Percentiles rank a stretch among this genome's conserved stretches.
phyloP scores from a whole-genome alignment of 2,797 vertebrate genomes.

The Melanotaenia parkinsoni region DNA sequence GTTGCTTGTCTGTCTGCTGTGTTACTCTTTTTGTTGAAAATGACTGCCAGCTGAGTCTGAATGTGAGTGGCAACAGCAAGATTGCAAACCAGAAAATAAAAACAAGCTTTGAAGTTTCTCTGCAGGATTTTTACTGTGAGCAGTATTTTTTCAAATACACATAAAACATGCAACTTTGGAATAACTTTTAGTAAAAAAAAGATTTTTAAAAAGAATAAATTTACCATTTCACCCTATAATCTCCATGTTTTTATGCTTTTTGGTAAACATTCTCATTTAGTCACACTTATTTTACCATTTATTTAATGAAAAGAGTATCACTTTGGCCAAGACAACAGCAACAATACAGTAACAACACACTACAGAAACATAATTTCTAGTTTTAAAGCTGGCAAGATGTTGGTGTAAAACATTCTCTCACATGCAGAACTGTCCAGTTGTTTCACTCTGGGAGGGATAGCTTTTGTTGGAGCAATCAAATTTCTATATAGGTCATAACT shows the following conservation, averaged over 20 bases:
- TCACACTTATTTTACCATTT: too few species aligned
- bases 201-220: too few species aligned
- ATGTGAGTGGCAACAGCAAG: not conserved
- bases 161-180: not conserved
- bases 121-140: not conserved
- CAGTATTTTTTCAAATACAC: not conserved
- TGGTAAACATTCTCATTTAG: too few species aligned
- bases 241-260: too few species aligned
- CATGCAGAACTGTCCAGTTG: slow-evolving; percentile 18
- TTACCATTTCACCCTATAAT: too few species aligned
- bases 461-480: slow-evolving; percentile 1
- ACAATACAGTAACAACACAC: too few species aligned
- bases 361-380: not conserved
- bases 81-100: not conserved
- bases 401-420: slow-evolving; percentile 3
- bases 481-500: slow-evolving; percentile 3
- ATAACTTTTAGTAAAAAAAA: not conserved
- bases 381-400: not conserved
- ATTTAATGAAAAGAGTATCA: too few species aligned
- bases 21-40: not conserved
- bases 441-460: slow-evolving; percentile 10
- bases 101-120: slow-evolving; percentile 9
- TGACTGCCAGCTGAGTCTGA: not conserved
- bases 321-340: too few species aligned
- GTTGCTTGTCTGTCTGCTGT: not conserved